Evolutionary conservation across 2,797 vertebrate genomes (phyloP), one percentile per base, ranked within the genome.

Genomic region (Sphenodon punctatus): DNA sequence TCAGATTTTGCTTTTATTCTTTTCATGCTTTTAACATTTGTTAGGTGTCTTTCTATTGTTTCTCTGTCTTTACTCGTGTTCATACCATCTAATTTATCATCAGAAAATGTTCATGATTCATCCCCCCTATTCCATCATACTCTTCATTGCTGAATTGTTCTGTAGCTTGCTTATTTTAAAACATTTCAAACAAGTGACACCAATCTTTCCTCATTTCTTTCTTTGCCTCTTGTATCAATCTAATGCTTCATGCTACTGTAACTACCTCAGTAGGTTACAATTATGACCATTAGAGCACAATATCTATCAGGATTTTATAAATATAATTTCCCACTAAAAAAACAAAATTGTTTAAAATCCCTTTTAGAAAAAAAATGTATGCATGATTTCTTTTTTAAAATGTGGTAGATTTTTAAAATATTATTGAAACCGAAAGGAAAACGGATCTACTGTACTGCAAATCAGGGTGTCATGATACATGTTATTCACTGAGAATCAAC

Each of bases 141-240:
- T 25, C 32, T 53, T 51, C 53, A 9, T 30, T 46, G 11, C 39
- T 59, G 51, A 69, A 55, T 16, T 19, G 3, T 25, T 61, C 30
- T 39, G 55, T 7, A 22, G 7, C 14, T 14, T 32, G 32, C 53
- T 15, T 25, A 55, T 36, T 67, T 36, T 27, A 43, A 75, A 55
- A 36, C 39, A 7, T 16, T 77, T 55, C 42, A 51, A 45, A 46
- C 20, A 36, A 23, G 72, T 73, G n/a, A 67, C 14, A 16, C 1
- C 3, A 25, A n/a, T 16, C 11, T 2, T 0, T 51, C 16, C 0
- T 2, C 34, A 10, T n/a, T 2, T n/a, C 14, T 41, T 76, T 14
- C 3, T 3, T 39, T 41, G 59, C 8, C 0, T 41, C 9, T 13
- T 20, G 2, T 41, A 7, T 41, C 78, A 13, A 48, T 32, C 32